phyloP scores from a whole-genome alignment of 2,113 vertebrate genomes.

The Kobus ellipsiprymnus region DNA sequence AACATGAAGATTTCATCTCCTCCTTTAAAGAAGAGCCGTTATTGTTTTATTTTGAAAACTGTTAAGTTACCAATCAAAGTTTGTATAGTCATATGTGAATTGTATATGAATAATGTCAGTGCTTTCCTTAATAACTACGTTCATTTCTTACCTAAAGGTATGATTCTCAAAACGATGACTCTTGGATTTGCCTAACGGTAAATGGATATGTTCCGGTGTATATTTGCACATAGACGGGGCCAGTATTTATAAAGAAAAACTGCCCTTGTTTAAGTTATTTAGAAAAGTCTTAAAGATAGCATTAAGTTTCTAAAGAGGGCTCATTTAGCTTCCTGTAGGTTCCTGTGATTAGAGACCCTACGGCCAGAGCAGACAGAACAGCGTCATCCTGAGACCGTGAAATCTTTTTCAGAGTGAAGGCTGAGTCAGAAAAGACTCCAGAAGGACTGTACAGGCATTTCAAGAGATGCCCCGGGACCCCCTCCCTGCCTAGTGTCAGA shows the following conservation, averaged over 20 bases:
- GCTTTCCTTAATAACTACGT: neutral
- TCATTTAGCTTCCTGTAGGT: neutral
- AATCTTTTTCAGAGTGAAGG: neutral
- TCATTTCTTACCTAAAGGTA: neutral
- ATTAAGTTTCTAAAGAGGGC: neutral
- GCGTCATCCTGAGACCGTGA: neutral
- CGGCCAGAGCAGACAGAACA: neutral
- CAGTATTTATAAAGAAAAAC: conserved; percentile 16
- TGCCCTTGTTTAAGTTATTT: conserved; percentile 19
- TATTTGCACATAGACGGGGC: neutral
- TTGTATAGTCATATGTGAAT: neutral
- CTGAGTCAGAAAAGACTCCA: neutral
- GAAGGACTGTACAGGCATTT: neutral
- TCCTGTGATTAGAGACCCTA: neutral
- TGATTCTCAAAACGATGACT: neutral
- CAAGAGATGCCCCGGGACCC: neutral
- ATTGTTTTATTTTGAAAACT: conserved; percentile 2
- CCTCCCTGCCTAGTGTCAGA: neutral
- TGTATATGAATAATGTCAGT: conserved; percentile 6
- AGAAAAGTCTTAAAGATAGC: neutral
- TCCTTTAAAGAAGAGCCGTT: neutral
- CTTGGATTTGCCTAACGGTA: neutral
- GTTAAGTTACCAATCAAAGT: neutral
- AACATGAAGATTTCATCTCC: neutral
- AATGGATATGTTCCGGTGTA: neutral